Conservation (phyloP, 2,888 invertebrate genomes). For the Lysandra bellargus region DNA sequence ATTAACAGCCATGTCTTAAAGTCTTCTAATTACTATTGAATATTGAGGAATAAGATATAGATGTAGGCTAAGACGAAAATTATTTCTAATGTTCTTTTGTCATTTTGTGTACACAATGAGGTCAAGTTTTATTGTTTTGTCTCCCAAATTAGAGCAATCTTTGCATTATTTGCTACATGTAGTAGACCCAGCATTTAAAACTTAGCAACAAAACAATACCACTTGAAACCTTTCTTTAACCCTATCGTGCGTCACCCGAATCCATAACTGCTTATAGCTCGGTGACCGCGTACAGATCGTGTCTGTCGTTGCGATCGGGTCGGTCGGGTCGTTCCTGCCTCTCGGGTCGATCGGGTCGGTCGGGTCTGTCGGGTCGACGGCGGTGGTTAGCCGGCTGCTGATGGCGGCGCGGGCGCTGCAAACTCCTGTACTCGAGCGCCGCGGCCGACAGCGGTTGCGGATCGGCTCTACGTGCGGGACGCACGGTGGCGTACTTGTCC, state of each 20-base stretch:
- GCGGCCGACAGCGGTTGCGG: constrained; percentile 79
- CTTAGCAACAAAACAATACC: not conserved
- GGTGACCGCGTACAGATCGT: constrained; percentile 87
- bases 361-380: constrained; percentile 43
- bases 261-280: constrained; percentile 48
- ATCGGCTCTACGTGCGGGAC: constrained; percentile 60
- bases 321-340: constrained; percentile 44
- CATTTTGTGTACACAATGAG: not conserved
- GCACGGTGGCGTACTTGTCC: constrained; percentile 65
- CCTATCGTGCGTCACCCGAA: not conserved
- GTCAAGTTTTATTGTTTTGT: not conserved
- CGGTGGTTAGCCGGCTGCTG: constrained; percentile 47
- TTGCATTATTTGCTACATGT: not conserved
- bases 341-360: constrained; percentile 41
- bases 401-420: constrained; percentile 77
- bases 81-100: constrained; percentile 24
- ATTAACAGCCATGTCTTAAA: constrained; percentile 27
- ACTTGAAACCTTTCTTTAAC: not conserved
- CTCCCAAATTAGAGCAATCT: not conserved
- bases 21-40: constrained; percentile 22
- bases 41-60: constrained; percentile 20
- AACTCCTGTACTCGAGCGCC: constrained; percentile 80
- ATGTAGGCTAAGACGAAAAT: constrained; percentile 13
- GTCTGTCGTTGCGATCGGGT: constrained; percentile 82
- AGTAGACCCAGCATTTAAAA: not conserved